A percentile compares a stretch with the other conserved stretches of the same genome.
phyloP scores from a whole-genome alignment of 2,113 vertebrate genomes.

The Crotalus horridus region DNA sequence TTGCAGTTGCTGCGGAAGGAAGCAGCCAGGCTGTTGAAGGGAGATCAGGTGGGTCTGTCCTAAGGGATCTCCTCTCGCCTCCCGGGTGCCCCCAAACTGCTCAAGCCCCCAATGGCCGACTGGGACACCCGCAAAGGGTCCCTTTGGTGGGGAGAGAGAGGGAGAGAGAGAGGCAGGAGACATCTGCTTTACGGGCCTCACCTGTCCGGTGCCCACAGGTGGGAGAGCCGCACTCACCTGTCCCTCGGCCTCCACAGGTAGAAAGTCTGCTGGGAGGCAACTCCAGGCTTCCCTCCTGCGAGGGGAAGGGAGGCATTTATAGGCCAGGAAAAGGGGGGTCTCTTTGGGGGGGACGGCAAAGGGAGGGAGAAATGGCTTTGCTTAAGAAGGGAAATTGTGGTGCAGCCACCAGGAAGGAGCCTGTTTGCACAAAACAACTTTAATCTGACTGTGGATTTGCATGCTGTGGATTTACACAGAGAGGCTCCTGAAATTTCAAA shows the following conservation, averaged over 20 bases:
- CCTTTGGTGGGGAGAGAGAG: too few species aligned
- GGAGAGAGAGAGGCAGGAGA: not conserved
- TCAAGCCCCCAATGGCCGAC: too few species aligned
- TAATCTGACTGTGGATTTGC: not conserved
- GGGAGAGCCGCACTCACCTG: not conserved
- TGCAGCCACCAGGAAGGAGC: not conserved
- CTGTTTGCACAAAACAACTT: not conserved
- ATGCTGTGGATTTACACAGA: not conserved
- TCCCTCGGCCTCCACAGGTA: not conserved
- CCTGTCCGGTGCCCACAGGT: not conserved
- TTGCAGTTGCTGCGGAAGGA: too few species aligned
- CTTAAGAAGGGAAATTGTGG: not conserved
- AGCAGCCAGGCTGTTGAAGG: too few species aligned
- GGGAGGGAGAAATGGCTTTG: not conserved
- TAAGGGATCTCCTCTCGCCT: too few species aligned
- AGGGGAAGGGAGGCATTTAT: not conserved
- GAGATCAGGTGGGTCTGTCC: too few species aligned
- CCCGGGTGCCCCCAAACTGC: too few species aligned
- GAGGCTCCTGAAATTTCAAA: not conserved
- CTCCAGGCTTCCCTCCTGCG: not conserved
- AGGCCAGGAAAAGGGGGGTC: too few species aligned
- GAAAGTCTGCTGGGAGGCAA: not conserved
- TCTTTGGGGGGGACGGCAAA: too few species aligned
- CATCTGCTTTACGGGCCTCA: not conserved
- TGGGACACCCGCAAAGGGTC: too few species aligned